Base-by-base conservation (phyloP, 2,888 invertebrate genomes). In the Morpho helenor region DNA sequence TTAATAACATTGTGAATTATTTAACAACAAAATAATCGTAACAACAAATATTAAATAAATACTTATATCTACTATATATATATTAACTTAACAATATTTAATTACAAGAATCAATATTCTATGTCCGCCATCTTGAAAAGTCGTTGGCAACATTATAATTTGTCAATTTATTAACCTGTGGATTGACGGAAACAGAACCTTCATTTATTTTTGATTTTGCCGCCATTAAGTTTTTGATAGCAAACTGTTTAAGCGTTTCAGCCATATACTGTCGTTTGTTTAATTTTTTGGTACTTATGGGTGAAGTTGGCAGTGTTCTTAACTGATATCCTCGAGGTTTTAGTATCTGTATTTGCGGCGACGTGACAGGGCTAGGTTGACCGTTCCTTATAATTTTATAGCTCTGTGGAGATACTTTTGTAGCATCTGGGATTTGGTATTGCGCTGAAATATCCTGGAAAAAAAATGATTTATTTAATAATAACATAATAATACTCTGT, bases 191-290 rank as follows among this genome's bases (percentile, higher is more conserved):
- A 31, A 31, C 9, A 7, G 40, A 49, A 50, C 55, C 59, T 51
- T 56, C 63, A 51, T 52, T 64, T 3, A 57, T 45, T 22, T 39
- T 49, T 59, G 52, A 68, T 72, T 0, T 69, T 0, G 79, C 78
- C 0, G 66, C 61, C 52, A 72, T 61, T 7, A 82, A 53, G 56
- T 73, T 82, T 47, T 77, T 73, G 0, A 79, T 59, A 0, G 79
- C 79, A 0, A 76, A 70, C 43, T 76, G 70, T 50, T 70, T 76
- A 2, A 78, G 67, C 1, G 71, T 61, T 31, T 80, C 77, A 0
- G 77, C 74, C 60, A 77, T 64, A 10, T 67, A 67, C 8, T 73
- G 67, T 22, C 73, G 66, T 60, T 71, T 70, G 16, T 63, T 31
- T 1, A 65, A 56, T 53, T 44, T 62, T 39, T 61, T 57, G n/a